phyloP scores from a whole-genome alignment of 2,113 vertebrate genomes.

The Eupsittula cactorum region DNA sequence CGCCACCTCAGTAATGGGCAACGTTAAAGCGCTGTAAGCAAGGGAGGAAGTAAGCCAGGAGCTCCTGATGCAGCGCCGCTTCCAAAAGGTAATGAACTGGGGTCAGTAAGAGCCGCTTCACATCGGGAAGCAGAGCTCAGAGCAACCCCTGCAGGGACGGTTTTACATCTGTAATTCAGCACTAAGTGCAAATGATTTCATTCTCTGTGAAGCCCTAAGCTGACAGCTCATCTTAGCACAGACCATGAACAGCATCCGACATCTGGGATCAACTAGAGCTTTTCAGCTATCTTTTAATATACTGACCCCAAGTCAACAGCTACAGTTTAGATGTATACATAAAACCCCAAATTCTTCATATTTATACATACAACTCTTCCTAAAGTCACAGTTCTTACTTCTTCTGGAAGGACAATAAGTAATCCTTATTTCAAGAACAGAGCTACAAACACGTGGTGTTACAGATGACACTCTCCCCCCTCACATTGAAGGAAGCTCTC shows the following conservation, averaged over 20 bases:
- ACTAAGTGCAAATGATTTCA: not conserved
- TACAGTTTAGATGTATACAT: not conserved
- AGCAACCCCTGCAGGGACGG: not conserved
- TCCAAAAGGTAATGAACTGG: not conserved
- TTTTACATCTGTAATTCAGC: not conserved
- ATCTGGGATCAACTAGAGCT: not conserved
- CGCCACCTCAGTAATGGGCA: not conserved
- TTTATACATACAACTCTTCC: not conserved
- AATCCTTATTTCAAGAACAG: not conserved
- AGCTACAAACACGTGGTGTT: not conserved
- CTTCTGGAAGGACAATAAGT: not conserved
- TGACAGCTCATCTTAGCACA: not conserved
- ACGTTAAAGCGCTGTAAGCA: not conserved
- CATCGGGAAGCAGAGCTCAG: not conserved
- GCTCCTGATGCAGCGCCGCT: not conserved
- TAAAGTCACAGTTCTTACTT: not conserved
- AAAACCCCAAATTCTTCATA: not conserved
- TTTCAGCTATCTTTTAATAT: not conserved
- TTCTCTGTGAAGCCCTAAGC: not conserved
- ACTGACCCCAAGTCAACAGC: not conserved
- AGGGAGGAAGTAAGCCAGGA: not conserved
- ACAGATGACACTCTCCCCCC: not conserved
- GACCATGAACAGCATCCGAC: not conserved
- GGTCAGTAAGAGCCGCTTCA: not conserved
- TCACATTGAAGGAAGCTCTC: not conserved